These are phyloP conservation scores for Ennomos quercinarius DNA, from an alignment of 2,888 invertebrate genomes.

Conservation along the genomic window DNA sequence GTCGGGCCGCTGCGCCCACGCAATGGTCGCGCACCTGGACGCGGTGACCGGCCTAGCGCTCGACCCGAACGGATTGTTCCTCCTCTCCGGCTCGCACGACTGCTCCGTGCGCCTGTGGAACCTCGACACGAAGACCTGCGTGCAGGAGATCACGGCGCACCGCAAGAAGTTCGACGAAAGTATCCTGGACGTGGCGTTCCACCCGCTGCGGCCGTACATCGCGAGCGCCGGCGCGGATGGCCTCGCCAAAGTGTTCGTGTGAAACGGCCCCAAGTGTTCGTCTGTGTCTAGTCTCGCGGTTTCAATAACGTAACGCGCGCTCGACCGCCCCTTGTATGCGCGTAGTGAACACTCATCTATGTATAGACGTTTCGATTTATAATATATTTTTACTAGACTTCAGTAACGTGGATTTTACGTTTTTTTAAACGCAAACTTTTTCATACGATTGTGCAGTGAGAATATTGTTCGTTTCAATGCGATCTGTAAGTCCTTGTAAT, in stretches of 20 bases:
- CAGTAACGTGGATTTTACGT: slow-evolving; percentile 82
- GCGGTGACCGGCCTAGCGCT: slow-evolving; percentile 99
- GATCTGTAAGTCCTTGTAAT: slow-evolving; percentile 74
- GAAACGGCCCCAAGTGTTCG: slow-evolving; percentile 43
- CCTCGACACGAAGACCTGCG: slow-evolving; percentile 99
- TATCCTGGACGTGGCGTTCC: slow-evolving; percentile 99
- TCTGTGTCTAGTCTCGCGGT: slow-evolving; percentile 53
- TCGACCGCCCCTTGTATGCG: slow-evolving; percentile 69
- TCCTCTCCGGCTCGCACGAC: slow-evolving; percentile 99
- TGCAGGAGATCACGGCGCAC: slow-evolving; percentile 99
- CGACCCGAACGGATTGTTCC: slow-evolving; percentile 99
- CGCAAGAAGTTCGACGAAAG: slow-evolving; percentile 99
- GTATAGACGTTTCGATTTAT: slow-evolving; percentile 84
- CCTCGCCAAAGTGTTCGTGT: slow-evolving; percentile 99
- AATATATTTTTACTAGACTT: slow-evolving; percentile 82
- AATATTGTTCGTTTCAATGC: slow-evolving; percentile 75
- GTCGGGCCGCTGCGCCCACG: slow-evolving; percentile 96
- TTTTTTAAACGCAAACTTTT: slow-evolving; percentile 76
- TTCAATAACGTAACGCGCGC: slow-evolving; percentile 63
- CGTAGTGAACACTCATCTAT: slow-evolving; percentile 81
- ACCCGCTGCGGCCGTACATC: slow-evolving; percentile 98
- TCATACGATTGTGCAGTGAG: slow-evolving; percentile 77
- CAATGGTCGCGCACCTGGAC: slow-evolving; percentile 99
- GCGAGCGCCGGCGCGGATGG: slow-evolving; percentile 99
- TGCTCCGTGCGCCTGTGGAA: slow-evolving; percentile 99